Conservation (phyloP, 2,888 invertebrate species). For the Drymonia ruficornis region DNA sequence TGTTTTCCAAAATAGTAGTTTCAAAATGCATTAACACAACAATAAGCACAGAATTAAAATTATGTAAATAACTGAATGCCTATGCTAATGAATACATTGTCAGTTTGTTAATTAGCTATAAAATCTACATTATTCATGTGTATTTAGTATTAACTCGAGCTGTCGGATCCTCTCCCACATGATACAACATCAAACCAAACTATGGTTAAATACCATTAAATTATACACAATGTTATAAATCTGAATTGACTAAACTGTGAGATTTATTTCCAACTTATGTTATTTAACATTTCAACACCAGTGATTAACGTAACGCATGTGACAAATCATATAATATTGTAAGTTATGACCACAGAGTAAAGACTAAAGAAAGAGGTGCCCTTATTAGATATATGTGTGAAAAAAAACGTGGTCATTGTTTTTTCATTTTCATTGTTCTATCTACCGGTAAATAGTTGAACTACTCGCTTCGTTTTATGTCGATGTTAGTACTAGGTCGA, state of each 20-base stretch:
- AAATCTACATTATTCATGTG: neutral
- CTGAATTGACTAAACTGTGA: neutral
- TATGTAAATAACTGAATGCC: neutral
- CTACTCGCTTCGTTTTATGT: too few species aligned
- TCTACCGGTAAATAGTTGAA: too few species aligned
- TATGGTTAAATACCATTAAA: neutral
- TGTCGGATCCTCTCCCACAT: neutral
- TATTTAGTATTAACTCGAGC: neutral
- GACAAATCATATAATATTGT: neutral
- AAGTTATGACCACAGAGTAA: too few species aligned
- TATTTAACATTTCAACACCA: neutral
- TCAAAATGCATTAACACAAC: neutral
- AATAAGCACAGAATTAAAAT: neutral
- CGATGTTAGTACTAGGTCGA: too few species aligned
- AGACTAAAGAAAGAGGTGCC: too few species aligned
- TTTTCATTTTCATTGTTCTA: too few species aligned
- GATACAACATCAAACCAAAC: neutral
- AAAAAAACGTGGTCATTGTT: too few species aligned
- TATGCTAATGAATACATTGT: slow-evolving; percentile 2
- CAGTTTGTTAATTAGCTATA: neutral
- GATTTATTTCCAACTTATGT: neutral
- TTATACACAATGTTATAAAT: neutral
- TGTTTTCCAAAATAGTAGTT: too few species aligned
- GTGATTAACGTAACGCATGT: neutral
- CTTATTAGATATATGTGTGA: too few species aligned